Conservation (phyloP, 2,888 invertebrate genomes). For the Drosophila ezoana region DNA sequence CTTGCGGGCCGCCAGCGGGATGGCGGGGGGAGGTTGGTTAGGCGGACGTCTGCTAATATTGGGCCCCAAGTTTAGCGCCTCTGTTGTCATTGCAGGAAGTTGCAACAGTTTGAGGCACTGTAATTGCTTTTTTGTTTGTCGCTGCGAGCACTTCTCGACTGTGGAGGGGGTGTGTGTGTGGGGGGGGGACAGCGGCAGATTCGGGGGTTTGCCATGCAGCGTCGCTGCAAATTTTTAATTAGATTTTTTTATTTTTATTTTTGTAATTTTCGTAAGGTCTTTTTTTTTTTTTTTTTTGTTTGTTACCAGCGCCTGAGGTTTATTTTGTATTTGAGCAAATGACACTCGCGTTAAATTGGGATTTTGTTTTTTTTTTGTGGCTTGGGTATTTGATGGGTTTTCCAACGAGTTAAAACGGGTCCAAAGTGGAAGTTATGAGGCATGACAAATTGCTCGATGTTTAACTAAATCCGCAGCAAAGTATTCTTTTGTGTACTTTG, state of each 20-base stretch:
- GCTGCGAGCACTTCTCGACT: constrained; percentile 34
- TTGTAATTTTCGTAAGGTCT: constrained; percentile 53
- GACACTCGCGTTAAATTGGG: constrained; percentile 70
- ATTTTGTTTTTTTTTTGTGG: constrained; percentile 9
- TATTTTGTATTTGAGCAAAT: constrained; percentile 66
- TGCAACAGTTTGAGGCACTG: constrained; percentile 81
- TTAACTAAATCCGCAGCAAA: constrained; percentile 25
- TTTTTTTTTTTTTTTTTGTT: constrained; percentile 18
- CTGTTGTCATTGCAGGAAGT: constrained; percentile 72
- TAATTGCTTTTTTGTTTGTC: constrained; percentile 82
- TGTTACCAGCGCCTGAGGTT: constrained; percentile 56
- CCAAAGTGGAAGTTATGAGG: constrained; percentile 56
- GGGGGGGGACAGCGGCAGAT: constrained; percentile 1
- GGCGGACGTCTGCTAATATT: constrained; percentile 59
- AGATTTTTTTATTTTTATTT: constrained; percentile 63
- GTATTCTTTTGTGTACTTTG: constrained; percentile 15
- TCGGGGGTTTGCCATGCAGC: constrained; percentile 36
- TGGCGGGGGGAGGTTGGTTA: background rate
- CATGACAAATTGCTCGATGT: constrained; percentile 59
- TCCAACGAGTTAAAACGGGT: constrained; percentile 63
- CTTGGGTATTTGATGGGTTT: constrained; percentile 31
- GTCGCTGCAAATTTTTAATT: constrained; percentile 74
- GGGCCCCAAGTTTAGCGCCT: constrained; percentile 68
- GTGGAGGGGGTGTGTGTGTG: background rate
- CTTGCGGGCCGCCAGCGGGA: too few relatives aligned